Evolutionary conservation across 2,888 invertebrate genomes (phyloP).

Genomic region (Carabus problematicus): DNA sequence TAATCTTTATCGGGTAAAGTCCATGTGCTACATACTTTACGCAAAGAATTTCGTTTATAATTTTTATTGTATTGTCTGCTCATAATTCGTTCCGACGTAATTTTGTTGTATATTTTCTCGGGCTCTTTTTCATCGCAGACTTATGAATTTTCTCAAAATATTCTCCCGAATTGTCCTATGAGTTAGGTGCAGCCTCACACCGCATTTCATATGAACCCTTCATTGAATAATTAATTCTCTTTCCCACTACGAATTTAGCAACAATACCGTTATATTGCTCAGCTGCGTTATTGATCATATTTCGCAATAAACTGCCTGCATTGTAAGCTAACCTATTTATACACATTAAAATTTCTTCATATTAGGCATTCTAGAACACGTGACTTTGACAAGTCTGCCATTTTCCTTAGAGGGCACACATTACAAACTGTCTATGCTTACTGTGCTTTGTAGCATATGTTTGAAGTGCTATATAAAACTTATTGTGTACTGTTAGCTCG

Average conservation of each 20-base stretch:
- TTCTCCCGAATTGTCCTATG: background rate
- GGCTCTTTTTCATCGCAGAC: background rate
- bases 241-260: constrained; percentile 22
- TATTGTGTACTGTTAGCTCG: too few species aligned
- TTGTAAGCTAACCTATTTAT: constrained; percentile 19
- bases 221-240: constrained; percentile 18
- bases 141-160: constrained; percentile 10
- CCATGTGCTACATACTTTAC: constrained; percentile 1
- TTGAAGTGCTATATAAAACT: too few species aligned
- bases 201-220: constrained; percentile 10
- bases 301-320: constrained; percentile 21
- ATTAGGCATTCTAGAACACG: background rate
- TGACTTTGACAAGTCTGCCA: too few species aligned
- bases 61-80: too few species aligned
- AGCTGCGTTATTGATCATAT: constrained; percentile 21
- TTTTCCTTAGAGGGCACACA: too few species aligned
- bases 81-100: too few species aligned
- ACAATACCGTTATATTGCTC: constrained; percentile 20
- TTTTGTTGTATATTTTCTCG: constrained; percentile 19
- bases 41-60: too few species aligned
- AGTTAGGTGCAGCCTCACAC: constrained; percentile 14
- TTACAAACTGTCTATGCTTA: too few species aligned
- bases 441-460: too few species aligned
- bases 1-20: too few species aligned
- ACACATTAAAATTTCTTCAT: constrained; percentile 21